These are phyloP conservation scores for Canis aureus DNA, from an alignment of 2,113 vertebrate species.

Conservation along the genomic window DNA sequence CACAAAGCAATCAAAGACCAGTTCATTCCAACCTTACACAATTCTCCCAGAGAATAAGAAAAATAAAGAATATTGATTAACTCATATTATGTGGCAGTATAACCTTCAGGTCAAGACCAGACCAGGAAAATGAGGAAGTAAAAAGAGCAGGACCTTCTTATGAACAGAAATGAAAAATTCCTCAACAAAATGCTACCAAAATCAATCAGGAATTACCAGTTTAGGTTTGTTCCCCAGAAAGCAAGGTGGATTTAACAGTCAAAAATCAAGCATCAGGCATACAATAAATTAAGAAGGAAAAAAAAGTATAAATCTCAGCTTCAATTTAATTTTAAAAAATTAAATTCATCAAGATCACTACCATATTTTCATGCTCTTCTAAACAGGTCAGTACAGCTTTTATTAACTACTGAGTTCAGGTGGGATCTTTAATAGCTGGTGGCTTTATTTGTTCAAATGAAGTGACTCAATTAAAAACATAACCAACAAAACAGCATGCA, in stretches of 20 bases:
- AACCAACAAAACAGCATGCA: conserved; percentile 54
- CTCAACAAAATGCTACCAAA: background rate
- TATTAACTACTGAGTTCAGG: background rate
- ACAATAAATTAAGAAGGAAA: background rate
- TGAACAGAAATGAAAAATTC: background rate
- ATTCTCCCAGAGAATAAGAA: background rate
- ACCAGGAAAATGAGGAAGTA: background rate
- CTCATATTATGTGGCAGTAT: background rate
- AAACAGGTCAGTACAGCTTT: background rate
- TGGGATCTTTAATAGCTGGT: conserved; percentile 19
- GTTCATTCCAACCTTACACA: background rate
- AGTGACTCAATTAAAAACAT: conserved; percentile 55
- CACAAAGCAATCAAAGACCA: background rate
- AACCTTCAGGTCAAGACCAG: background rate
- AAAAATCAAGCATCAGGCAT: background rate
- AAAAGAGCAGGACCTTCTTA: background rate
- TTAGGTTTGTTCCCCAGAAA: background rate
- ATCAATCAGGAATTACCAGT: background rate
- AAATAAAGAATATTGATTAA: background rate
- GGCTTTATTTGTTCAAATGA: conserved; percentile 36
- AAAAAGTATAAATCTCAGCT: background rate
- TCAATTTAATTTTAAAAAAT: background rate
- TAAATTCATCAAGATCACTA: background rate
- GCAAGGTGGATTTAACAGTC: background rate
- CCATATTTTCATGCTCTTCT: background rate